Percentiles rank a stretch among this genome's conserved stretches.
phyloP scores from a whole-genome alignment of 2,113 vertebrate species.

The Saimiri boliviensis region DNA sequence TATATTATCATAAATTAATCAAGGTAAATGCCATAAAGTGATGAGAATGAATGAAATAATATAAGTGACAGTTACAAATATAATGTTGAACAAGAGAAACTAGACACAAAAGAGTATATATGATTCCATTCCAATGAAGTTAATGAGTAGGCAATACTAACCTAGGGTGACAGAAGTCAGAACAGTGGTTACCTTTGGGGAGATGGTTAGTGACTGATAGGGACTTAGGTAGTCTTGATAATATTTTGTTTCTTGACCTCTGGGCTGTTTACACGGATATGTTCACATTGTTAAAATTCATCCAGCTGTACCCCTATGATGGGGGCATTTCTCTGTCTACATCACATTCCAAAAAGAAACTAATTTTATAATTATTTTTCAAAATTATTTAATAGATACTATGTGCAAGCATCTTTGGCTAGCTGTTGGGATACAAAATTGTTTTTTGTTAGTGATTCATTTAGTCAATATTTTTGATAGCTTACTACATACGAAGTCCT shows the following conservation, averaged over 20 bases:
- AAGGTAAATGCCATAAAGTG: neutral
- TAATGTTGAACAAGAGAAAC: neutral
- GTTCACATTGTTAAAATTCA: neutral
- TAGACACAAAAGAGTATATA: neutral
- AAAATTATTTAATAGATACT: neutral
- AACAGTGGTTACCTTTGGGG: neutral
- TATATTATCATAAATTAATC: neutral
- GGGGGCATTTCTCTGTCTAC: neutral
- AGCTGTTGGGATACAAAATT: neutral
- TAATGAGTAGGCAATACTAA: neutral
- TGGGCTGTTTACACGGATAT: neutral
- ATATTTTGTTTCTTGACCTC: neutral
- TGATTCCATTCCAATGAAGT: neutral
- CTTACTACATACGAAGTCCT: neutral
- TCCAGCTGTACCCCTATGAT: neutral
- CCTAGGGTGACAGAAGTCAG: neutral
- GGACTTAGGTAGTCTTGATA: neutral
- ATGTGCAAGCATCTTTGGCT: neutral
- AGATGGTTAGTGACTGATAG: neutral
- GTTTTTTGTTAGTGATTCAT: constrained; percentile 9
- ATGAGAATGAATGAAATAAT: neutral
- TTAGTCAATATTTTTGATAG: neutral
- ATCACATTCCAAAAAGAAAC: neutral
- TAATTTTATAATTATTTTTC: neutral
- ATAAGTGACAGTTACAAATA: neutral